Percentiles rank a stretch among this genome's conserved stretches.
Conservation (phyloP, 2,797 vertebrate genomes). For the Clarias platycephalus region DNA sequence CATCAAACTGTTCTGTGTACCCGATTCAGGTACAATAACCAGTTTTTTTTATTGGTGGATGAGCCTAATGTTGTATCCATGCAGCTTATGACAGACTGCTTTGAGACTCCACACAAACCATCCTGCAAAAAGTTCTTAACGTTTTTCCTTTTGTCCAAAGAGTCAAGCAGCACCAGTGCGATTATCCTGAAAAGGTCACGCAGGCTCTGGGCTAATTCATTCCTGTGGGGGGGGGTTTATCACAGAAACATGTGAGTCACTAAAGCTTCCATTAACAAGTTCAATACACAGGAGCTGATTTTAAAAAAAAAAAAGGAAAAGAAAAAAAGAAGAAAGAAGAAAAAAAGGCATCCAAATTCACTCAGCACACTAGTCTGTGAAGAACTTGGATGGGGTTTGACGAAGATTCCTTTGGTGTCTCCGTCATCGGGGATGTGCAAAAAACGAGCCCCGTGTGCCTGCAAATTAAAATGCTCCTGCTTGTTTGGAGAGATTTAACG, state of each 20-base stretch:
- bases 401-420: not conserved
- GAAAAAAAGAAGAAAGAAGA: no score
- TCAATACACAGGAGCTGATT: conserved; percentile 3
- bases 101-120: not conserved
- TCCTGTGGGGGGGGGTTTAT: not conserved
- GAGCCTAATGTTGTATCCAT: not conserved
- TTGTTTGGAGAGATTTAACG: conserved; percentile 6
- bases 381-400: not conserved
- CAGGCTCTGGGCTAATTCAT: not conserved
- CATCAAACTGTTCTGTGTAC: not conserved
- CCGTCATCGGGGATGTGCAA: conserved; percentile 4
- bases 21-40: no score
- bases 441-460: not conserved
- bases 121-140: not conserved
- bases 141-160: conserved; percentile 1
- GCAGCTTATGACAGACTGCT: not conserved
- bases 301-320: not conserved
- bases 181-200: conserved; percentile 39
- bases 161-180: not conserved
- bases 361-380: not conserved
- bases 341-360: not conserved
- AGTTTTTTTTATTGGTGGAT: not conserved
- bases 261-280: conserved; percentile 23
- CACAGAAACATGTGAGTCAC: not conserved
- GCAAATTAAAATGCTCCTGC: conserved; percentile 12